Evolutionary conservation across 1,140 invertebrate species (phyloP).

Genomic region (Pseudomyrmex flavicornis): DNA sequence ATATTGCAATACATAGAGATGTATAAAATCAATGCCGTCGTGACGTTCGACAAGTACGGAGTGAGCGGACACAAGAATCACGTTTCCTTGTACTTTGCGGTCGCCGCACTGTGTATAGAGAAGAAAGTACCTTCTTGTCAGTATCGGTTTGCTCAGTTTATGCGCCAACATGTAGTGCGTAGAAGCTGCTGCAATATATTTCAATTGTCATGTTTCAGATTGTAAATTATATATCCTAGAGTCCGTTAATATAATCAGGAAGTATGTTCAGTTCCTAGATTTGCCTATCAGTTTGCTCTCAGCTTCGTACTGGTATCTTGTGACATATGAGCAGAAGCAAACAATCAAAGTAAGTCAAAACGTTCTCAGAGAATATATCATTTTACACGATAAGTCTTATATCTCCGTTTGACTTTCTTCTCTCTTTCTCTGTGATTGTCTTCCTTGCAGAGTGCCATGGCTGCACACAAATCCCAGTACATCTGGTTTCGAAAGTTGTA

Average conservation of each 20-base stretch:
- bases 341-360: conserved; percentile 78
- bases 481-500: conserved; percentile 97
- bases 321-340: conserved; percentile 82
- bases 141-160: conserved; percentile 66
- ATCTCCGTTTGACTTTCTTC: not conserved
- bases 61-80: conserved; percentile 97
- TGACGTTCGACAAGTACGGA: conserved; percentile 97
- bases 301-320: conserved; percentile 90
- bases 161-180: not conserved
- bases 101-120: conserved; percentile 91
- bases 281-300: conserved; percentile 91
- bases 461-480: conserved; percentile 93
- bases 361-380: conserved; percentile 61
- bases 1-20: conserved; percentile 90
- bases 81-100: conserved; percentile 91
- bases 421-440: not conserved
- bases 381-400: not conserved
- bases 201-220: conserved; percentile 86
- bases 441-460: conserved; percentile 90
- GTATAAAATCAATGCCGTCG: conserved; percentile 92
- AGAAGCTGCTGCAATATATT: conserved; percentile 2
- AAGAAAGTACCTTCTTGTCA: conserved; percentile 90
- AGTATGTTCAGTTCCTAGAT: conserved; percentile 94
- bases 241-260: conserved; percentile 93
- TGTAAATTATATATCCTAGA: conserved; percentile 93